Conservation (phyloP, 92 coral and sea anemone genomes). For the Diadumene lineata region DNA sequence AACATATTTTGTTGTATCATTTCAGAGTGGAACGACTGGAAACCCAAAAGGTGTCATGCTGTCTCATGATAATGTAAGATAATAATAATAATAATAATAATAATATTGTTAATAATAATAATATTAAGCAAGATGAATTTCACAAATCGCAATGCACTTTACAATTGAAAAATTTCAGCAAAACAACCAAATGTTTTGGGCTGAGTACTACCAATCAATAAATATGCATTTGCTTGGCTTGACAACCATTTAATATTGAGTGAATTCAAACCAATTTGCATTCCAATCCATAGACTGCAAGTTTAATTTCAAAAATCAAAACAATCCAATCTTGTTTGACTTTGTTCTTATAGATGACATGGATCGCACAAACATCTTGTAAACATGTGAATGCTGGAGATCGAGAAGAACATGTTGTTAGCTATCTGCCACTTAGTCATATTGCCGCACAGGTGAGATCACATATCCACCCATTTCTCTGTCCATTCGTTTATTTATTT, state of each 20-base stretch:
- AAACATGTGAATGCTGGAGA: constrained; percentile 46
- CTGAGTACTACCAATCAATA: no score
- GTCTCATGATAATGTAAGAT: constrained; percentile 95
- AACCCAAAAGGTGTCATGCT: constrained; percentile 96
- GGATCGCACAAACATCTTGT: constrained; percentile 60
- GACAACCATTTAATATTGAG: no score
- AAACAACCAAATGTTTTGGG: no score
- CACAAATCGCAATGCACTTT: no score
- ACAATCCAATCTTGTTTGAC: neutral
- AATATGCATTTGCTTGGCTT: no score
- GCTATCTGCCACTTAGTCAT: constrained; percentile 93
- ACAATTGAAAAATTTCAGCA: no score
- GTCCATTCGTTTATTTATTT: neutral
- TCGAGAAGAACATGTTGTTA: constrained; percentile 69
- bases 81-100: neutral
- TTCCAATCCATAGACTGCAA: neutral
- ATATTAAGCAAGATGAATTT: no score
- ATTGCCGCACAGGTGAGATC: constrained; percentile 90
- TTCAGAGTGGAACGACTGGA: constrained; percentile 97
- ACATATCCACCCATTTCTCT: no score
- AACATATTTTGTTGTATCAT: neutral
- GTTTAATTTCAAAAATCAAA: no score
- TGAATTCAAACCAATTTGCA: no score
- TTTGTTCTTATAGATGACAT: constrained; percentile 41
- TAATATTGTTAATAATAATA: no score